These are phyloP conservation scores for Ochropleura leucogaster DNA, from an alignment of 2,888 invertebrate genomes.

Conservation along the genomic window DNA sequence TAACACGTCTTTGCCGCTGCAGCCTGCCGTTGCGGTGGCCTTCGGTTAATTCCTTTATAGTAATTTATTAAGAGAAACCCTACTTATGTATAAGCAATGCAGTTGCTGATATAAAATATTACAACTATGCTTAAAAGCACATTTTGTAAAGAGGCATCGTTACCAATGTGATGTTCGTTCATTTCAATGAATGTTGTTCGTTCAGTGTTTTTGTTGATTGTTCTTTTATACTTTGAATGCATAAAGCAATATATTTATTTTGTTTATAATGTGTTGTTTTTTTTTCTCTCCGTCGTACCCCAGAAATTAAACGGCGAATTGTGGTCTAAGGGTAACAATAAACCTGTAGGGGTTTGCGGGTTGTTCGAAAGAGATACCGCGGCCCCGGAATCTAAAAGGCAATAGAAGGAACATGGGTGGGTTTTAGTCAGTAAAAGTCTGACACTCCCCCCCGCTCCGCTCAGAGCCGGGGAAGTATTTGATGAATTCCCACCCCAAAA, in stretches of 20 bases:
- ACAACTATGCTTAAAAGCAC: slow-evolving; percentile 63
- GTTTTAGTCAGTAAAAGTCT: no score
- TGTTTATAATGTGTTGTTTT: slow-evolving; percentile 78
- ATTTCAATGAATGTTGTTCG: slow-evolving; percentile 74
- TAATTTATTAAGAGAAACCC: slow-evolving; percentile 25
- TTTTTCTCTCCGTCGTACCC: neutral
- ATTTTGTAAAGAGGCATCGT: slow-evolving; percentile 54
- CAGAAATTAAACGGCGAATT: neutral
- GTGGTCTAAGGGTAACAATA: neutral
- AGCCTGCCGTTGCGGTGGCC: neutral
- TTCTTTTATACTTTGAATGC: slow-evolving; percentile 82
- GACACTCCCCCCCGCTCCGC: no score
- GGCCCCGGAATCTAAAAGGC: no score
- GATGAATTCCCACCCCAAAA: no score
- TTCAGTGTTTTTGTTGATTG: slow-evolving; percentile 71
- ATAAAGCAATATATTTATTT: slow-evolving; percentile 86
- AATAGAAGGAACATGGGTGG: no score
- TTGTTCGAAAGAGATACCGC: no score
- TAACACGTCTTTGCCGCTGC: neutral
- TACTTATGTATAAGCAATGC: slow-evolving; percentile 50
- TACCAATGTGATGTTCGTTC: slow-evolving; percentile 64
- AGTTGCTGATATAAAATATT: slow-evolving; percentile 52
- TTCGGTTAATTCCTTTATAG: neutral
- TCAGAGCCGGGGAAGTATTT: no score
- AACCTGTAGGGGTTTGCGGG: no score